Percentiles rank a stretch among this genome's conserved stretches.
These are phyloP conservation scores for Chlorospingus flavigularis DNA, from an alignment of 2,797 vertebrate species.

Conservation along the genomic window DNA sequence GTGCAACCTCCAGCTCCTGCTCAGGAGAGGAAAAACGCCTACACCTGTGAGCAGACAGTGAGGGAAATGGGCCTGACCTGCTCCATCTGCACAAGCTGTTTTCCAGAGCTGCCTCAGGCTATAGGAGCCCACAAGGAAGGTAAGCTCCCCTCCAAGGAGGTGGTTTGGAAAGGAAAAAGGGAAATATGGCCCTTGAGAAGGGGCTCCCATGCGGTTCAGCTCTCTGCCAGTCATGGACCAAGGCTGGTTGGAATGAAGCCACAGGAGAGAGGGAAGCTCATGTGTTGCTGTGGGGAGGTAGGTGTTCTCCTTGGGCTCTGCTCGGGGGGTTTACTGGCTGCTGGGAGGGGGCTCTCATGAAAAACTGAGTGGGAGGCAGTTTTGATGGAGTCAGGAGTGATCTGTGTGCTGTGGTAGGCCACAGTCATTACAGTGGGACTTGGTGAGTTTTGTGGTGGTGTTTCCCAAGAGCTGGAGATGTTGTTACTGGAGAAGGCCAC, in stretches of 20 bases:
- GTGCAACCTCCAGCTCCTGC: not conserved
- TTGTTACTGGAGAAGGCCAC: not conserved
- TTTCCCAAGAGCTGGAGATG: accelerated
- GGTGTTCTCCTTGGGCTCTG: not conserved
- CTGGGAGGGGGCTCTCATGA: not conserved
- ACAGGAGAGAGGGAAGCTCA: not conserved
- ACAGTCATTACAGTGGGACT: not conserved
- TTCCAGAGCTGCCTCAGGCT: not conserved
- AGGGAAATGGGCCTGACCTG: not conserved
- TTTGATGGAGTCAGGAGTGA: not conserved
- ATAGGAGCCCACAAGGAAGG: not conserved
- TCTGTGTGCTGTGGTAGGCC: not conserved
- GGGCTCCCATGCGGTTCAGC: accelerated
- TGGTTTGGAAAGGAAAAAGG: not conserved
- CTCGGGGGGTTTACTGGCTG: accelerated
- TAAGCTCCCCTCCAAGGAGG: accelerated
- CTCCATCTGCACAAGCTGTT: not conserved
- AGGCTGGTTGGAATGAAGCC: not conserved
- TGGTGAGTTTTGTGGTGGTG: accelerated
- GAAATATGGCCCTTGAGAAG: not conserved
- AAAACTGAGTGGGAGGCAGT: not conserved
- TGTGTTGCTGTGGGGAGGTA: not conserved
- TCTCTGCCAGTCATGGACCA: not conserved
- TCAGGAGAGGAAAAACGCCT: not conserved
- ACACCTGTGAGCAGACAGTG: not conserved